phyloP scores from a whole-genome alignment of 2,113 vertebrate species.

The Pollachius pollachius region DNA sequence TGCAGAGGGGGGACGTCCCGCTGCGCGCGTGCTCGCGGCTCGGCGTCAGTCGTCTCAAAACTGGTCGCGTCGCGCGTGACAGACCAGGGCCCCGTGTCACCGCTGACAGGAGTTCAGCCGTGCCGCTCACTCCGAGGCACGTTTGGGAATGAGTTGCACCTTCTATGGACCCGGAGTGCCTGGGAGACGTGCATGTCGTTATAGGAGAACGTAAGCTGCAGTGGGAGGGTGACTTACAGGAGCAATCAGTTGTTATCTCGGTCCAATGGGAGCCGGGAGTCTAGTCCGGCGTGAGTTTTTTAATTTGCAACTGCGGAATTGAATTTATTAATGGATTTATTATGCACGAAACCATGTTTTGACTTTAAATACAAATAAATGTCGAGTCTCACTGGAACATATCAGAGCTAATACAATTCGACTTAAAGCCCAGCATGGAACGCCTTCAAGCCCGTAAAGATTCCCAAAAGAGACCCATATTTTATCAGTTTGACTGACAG shows the following conservation, averaged over 20 bases:
- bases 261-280: constrained; percentile 13
- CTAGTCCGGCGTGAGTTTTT: background rate
- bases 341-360: constrained; percentile 28
- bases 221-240: constrained; percentile 20
- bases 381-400: constrained; percentile 6
- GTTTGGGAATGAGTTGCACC: constrained; percentile 42
- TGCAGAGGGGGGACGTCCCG: constrained; percentile 81
- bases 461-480: constrained; percentile 12
- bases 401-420: background rate
- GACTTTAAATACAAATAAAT: constrained; percentile 31
- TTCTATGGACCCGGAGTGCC: constrained; percentile 2
- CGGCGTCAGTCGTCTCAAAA: constrained; percentile 82
- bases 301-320: background rate
- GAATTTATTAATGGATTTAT: background rate
- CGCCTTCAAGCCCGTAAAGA: background rate
- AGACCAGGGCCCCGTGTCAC: constrained; percentile 57
- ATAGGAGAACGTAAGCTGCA: constrained; percentile 44
- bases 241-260: constrained; percentile 38
- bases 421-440: constrained; percentile 23
- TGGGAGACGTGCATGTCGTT: constrained; percentile 53
- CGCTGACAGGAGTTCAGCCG: constrained; percentile 67
- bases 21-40: constrained; percentile 81
- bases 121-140: constrained; percentile 66
- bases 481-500: constrained; percentile 59
- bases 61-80: constrained; percentile 74